Evolutionary conservation across 2,797 vertebrate genomes (phyloP), one percentile per base, ranked within the genome.

Genomic region (Gymnothorax reevesii): DNA sequence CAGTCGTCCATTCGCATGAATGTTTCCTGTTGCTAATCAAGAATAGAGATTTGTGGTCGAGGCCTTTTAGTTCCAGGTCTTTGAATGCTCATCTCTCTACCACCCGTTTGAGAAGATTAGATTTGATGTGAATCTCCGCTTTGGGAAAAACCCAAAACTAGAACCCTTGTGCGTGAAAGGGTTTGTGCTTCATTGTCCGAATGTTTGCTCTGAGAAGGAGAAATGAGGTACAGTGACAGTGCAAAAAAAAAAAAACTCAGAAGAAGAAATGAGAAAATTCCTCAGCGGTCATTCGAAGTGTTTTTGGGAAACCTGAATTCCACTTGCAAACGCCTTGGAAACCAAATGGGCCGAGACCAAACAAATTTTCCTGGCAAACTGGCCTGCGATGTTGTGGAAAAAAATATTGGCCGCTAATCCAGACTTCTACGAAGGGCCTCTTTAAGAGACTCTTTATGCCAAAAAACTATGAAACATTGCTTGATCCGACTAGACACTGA

Each of bases 121-220:
- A 55, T 80, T 8, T n/a, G 77, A 80, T 80, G 77, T n/a, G 52
- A 80, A 80, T 17, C 77, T n/a, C 12, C 7, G 22, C 77, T 80
- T 20, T 42, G 33, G 52, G 77, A 55, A 80, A n/a, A 80, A 52
- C 13, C 49, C 49, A 52, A 1, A 22, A 15, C 7, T 1, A 2
- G 55, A 55, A 55, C 22, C 49, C 77, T 80, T 12, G 20, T 55
- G 77, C 73, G 7, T 12, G 49, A n/a, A 54, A 9, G 75, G 49
- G 49, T 27, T 79, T 86, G 25, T 52, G 57, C 60, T 83, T 84
- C 89, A 85, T 85, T 83, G 82, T 90, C 91, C 90, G 90, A 89
- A 87, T 90, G 91, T 92, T 88, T 55, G 7, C n/a, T 55, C 77
- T 20, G 10, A 10, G 52, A 55, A 12, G 55, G 15, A 80, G 52